phyloP scores from a whole-genome alignment of 2,113 vertebrate species.

The Lagopus muta region DNA sequence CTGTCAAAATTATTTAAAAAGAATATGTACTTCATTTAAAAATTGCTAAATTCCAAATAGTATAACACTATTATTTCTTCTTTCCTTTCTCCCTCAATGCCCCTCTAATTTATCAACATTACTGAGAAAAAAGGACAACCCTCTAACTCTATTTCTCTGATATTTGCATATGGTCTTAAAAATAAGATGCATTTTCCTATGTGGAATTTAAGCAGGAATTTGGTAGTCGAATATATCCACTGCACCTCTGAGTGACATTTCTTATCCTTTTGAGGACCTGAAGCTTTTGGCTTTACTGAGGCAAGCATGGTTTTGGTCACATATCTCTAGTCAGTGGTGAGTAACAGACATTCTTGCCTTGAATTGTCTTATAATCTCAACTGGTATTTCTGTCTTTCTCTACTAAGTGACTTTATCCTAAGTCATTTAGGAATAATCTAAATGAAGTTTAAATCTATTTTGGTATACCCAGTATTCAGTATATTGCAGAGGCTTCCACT shows the following conservation, averaged over 20 bases:
- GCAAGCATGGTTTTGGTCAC: rapidly evolving
- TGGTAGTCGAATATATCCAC: neutral
- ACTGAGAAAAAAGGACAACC: neutral
- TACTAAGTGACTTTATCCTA: neutral
- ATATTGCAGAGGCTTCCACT: neutral
- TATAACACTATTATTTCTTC: neutral
- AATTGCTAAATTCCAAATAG: neutral
- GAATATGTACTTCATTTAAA: neutral
- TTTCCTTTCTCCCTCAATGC: neutral
- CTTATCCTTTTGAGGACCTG: neutral
- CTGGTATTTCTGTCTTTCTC: neutral
- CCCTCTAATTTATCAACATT: neutral
- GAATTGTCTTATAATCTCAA: neutral
- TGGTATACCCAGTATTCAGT: neutral
- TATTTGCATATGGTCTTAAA: neutral
- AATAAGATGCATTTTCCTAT: neutral
- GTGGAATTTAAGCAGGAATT: neutral
- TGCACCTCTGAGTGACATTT: neutral
- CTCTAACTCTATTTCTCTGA: neutral
- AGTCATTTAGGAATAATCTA: neutral
- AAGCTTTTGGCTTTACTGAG: neutral
- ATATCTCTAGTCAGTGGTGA: neutral
- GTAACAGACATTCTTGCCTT: neutral
- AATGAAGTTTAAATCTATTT: neutral
- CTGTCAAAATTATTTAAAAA: neutral